phyloP scores from a whole-genome alignment of 1,140 invertebrate species.

The Pinna nobilis region DNA sequence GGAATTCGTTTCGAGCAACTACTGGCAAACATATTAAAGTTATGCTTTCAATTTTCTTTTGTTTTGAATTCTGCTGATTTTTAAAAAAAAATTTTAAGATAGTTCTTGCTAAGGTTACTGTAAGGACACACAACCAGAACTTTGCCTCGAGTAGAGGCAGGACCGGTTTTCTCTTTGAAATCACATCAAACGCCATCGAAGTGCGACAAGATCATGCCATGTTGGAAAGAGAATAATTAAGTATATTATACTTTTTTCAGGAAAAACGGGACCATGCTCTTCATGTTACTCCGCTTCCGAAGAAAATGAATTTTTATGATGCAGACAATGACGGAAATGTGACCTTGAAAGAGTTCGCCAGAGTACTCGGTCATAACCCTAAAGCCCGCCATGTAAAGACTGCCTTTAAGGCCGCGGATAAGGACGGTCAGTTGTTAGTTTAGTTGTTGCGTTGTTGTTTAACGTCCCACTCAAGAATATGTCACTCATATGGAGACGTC shows the following conservation, averaged over 20 bases:
- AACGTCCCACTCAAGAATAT: neutral
- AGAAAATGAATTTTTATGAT: slow-evolving; percentile 42
- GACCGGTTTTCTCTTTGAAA: no score
- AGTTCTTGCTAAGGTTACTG: no score
- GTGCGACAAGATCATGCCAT: neutral
- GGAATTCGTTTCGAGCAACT: no score
- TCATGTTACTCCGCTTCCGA: slow-evolving; percentile 39
- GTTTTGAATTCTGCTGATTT: neutral
- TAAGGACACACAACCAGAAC: no score
- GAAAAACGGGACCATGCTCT: slow-evolving; percentile 8
- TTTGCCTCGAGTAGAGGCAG: no score
- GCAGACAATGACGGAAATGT: slow-evolving; percentile 27
- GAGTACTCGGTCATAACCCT: slow-evolving; percentile 35
- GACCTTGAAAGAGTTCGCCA: slow-evolving; percentile 35
- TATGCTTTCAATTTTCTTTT: no score
- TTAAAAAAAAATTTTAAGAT: slow-evolving; percentile 4
- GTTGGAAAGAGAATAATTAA: neutral
- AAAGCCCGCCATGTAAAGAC: slow-evolving; percentile 21
- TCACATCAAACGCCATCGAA: neutral
- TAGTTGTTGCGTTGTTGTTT: neutral
- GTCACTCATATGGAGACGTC: no score
- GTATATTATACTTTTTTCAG: slow-evolving; percentile 3
- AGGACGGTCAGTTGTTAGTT: slow-evolving; percentile 18
- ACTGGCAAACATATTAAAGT: no score
- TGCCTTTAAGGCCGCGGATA: slow-evolving; percentile 37